Base-by-base conservation (phyloP, 2,888 invertebrate species). In the Cylindroiulus punctatus region DNA sequence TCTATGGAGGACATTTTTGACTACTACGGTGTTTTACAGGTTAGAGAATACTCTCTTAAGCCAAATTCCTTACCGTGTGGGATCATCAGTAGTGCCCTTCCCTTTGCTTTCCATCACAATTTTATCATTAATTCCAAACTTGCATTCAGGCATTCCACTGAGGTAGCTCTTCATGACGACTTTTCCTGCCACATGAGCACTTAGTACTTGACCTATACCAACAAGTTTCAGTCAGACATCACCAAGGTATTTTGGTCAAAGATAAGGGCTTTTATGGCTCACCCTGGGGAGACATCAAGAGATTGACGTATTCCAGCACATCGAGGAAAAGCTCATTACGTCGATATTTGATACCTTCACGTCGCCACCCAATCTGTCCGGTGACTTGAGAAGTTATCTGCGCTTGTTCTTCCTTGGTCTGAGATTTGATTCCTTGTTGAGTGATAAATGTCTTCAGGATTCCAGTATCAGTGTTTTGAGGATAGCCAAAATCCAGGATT, bases 141-240 rank as follows among this genome's bases (percentile, higher is more conserved):
- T 99, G 93, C 99, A 99, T 91, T 99, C 99, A 0, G 99, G 99
- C 99, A 99, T 99, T 47, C 99, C 99, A 36, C 98, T 98, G 87
- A 99, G 92, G 91, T 99, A 99, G 0, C 98, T 98, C 92, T 99
- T 99, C 99, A 99, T 99, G 57, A 99, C 98, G 86, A 99, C 98
- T 91, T 98, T 98, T 86, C 99, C 99, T 40, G 99, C 99, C 65
- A 99, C 99, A 90, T 99, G 99, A 84, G 99, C 98, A 22, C 98
- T 98, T 87, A 99, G 92, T 42, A 99, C 99, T 93, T 99, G 99
- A 86, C 98, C 97, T 47, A 10, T 47, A 47, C 3, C 2, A 17
- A 1, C 12, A 47, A 47, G 12, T 10, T 47, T 47, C 17, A 47
- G 47, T 47, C 36, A 36, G 36, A 47, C 3, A 17, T 17, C 17